Base-by-base conservation (phyloP, 2,888 invertebrate genomes). In the Cremastinae sp. region DNA sequence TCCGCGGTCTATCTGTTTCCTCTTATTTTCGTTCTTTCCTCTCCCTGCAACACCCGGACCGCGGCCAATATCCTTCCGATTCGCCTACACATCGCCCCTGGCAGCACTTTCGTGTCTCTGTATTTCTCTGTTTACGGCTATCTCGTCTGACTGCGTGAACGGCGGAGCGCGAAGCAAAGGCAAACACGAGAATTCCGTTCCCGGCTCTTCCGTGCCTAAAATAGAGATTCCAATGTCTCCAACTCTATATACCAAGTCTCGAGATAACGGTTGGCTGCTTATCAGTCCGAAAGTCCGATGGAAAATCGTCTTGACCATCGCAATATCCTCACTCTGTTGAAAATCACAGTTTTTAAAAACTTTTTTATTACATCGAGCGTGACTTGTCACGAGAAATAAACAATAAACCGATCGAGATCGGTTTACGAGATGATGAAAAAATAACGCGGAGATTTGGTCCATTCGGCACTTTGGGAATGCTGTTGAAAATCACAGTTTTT, bases 41-140 rank as follows among this genome's bases (percentile, higher is more conserved):
- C 16, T 9, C 16, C 38, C 38, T 54, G 36, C 38, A 36, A 1
- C 56, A 10, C 56, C 20, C 64, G 18, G 51, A n/a, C 41, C 22
- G 36, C 43, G 28, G 53, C 61, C 70, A 72, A 78, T 78, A 78
- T 53, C 47, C 62, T 68, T 41, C 58, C 56, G 78, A 78, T 75
- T 75, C 75, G 75, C 78, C 75, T 78, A 78, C 75, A 59, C 75
- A 66, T 51, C 66, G 59, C 36, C 18, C 59, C 34, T 28, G 61
- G 61, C 41, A 16, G 54, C 43, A 56, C 65, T 64, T 65, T 64
- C 69, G 74, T 53, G 65, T 74, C 69, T 70, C 65, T 53, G 59
- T 75, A 70, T 70, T 64, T 65, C 70, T 41, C 58, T 28, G 28
- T 28, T 28, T 65, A 65, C 59, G 65, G 59, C 65, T 75, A 75